Base-by-base conservation (phyloP, 2,113 vertebrate genomes). In the Platichthys flesus region DNA sequence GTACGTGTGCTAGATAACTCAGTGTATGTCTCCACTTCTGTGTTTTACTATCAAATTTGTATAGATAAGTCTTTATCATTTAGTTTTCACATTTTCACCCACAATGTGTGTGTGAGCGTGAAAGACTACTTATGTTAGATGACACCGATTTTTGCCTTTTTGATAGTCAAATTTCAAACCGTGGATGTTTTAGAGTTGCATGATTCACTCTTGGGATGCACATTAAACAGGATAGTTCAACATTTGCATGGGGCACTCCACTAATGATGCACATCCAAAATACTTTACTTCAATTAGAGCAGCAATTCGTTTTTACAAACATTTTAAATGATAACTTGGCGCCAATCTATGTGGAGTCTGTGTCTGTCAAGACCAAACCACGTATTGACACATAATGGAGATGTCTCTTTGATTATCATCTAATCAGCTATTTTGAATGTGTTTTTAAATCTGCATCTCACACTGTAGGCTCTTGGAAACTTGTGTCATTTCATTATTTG, bases 401-500 rank as follows among this genome's bases (percentile, higher is more conserved):
- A 45, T 45, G 21, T 37, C 2, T 35, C 4, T 14, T 16, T 16
- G 45, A 64, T 6, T 57, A 8, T 37, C 35, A 57, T 60, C 2
- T 16, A 26, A 24, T 42, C 12, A 15, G 3, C 9, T 47, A 0
- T 31, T 55, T 55, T 9, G 21, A n/a, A 70, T 13, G 23, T 3
- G 1, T 13, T 57, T 9, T 40, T 3, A 14, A 2, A 3, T 18
- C 8, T 59, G 3, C 10, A 45, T 13, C 24, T 49, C 2, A 24
- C 18, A 31, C 15, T 31, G 7, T 56, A 68, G 35, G 45, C 23
- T n/a, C 26, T 3, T 18, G 18, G 49, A 51, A 20, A 18, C 49
- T 13, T 1, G 0, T 24, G 56, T 57, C 9, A 52, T 57, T 56
- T 54, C 49, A 60, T 81, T 78, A 79, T 80, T 78, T 68, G 49